Evolutionary conservation across 2,113 vertebrate species (phyloP).

Genomic region (Fukomys damarensis): DNA sequence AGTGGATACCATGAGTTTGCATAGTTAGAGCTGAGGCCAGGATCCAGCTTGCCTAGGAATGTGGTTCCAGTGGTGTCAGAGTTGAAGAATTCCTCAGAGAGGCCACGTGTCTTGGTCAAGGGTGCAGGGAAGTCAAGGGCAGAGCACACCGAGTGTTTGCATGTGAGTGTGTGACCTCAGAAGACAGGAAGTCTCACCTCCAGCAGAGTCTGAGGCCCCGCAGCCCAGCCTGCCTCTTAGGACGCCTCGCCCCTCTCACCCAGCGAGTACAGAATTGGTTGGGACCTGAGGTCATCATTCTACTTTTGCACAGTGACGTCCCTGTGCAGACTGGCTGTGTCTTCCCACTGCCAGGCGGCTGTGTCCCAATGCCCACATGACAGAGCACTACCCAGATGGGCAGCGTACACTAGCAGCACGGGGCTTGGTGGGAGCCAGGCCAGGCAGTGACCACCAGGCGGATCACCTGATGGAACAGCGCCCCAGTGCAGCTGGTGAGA

Average conservation of each 20-base stretch:
- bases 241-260: neutral
- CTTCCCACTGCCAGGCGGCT: neutral
- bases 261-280: neutral
- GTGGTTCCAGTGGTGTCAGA: constrained; percentile 36
- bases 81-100: constrained; percentile 62
- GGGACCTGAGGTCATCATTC: neutral
- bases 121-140: neutral
- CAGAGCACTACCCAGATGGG: neutral
- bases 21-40: constrained; percentile 26
- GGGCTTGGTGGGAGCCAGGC: neutral
- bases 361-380: neutral
- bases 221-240: neutral
- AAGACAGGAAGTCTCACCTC: neutral
- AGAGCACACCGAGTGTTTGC: neutral
- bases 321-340: neutral
- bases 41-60: constrained; percentile 18
- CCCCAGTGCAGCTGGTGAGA: neutral
- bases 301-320: neutral
- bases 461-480: neutral
- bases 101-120: constrained; percentile 33
- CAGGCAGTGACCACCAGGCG: neutral
- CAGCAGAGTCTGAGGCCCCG: neutral
- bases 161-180: neutral
- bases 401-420: neutral
- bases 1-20: constrained; percentile 61